These are phyloP conservation scores for Drosophila mimica DNA, from an alignment of 2,888 invertebrate genomes.

Conservation along the genomic window DNA sequence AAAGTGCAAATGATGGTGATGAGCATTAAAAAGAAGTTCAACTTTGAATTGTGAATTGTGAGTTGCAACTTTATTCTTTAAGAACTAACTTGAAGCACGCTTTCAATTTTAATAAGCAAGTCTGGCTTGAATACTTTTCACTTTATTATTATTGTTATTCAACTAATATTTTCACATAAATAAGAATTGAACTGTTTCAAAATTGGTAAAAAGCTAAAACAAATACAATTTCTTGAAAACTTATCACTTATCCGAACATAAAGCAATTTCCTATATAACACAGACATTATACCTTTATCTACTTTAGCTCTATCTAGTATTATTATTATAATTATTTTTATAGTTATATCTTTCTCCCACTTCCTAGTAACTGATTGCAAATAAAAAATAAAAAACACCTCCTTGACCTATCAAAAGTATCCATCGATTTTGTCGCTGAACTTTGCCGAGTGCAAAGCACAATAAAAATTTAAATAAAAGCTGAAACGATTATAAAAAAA, in stretches of 20 bases:
- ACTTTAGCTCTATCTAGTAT: neutral
- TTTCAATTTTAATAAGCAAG: neutral
- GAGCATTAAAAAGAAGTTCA: constrained; percentile 8
- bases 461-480: constrained; percentile 4
- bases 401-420: neutral
- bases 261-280: neutral
- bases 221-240: no score
- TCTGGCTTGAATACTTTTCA: neutral
- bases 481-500: neutral
- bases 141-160: neutral
- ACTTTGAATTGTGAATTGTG: neutral
- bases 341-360: neutral
- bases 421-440: constrained; percentile 19
- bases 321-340: no score
- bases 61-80: neutral
- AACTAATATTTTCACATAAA: neutral
- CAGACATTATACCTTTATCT: neutral
- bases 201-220: neutral
- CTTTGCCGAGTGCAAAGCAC: constrained; percentile 23
- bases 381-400: neutral
- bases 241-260: neutral
- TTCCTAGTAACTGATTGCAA: neutral
- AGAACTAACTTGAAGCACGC: neutral
- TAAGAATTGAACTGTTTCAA: neutral
- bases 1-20: constrained; percentile 26